Conservation (phyloP, 2,797 vertebrate genomes). For the Peromyscus attwateri region DNA sequence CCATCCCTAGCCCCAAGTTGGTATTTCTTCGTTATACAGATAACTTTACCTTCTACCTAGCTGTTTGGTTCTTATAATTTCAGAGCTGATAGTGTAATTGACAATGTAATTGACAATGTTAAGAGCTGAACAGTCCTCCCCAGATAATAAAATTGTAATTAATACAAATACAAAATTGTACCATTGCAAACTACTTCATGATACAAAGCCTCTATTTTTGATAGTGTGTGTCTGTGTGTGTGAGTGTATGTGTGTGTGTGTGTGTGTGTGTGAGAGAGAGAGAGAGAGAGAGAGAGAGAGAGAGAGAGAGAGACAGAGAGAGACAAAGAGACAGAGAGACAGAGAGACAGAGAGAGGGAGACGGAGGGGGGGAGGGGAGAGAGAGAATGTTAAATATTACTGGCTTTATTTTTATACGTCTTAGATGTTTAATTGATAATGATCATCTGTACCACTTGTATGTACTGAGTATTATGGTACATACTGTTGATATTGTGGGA, state of each 20-base stretch:
- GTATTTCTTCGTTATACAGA: not conserved
- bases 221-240: not conserved
- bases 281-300: too few species aligned
- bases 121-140: not conserved
- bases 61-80: not conserved
- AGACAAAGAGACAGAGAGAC: fast-evolving
- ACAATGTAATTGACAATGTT: not conserved
- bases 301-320: too few species aligned
- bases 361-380: too few species aligned
- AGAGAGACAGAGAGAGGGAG: too few species aligned
- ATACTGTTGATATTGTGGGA: not conserved
- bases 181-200: not conserved
- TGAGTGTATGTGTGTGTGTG: not conserved
- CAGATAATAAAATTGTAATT: constrained; percentile 1
- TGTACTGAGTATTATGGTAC: not conserved
- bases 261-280: too few species aligned
- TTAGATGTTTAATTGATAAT: not conserved
- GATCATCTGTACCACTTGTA: not conserved
- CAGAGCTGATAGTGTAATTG: not conserved
- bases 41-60: not conserved
- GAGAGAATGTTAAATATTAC: not conserved
- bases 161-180: not conserved
- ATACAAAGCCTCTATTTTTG: not conserved
- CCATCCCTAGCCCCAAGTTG: too few species aligned
- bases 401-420: not conserved